Evolutionary conservation across 1,140 invertebrate species (phyloP).

Genomic region (Apis florea): DNA sequence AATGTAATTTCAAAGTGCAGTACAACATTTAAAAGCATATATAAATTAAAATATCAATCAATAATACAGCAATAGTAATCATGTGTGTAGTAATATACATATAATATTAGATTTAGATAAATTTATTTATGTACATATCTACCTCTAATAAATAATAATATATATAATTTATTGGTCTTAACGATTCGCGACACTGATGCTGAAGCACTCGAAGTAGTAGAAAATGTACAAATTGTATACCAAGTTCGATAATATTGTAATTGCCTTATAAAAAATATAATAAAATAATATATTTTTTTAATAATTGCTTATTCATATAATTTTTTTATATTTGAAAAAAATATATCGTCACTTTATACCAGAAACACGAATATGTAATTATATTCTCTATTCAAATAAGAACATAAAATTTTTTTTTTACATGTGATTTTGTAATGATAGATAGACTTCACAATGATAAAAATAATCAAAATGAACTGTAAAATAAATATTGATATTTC

Average conservation of each 20-base stretch:
- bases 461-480: too few species aligned
- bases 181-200: slow-evolving; percentile 34
- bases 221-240: slow-evolving; percentile 51
- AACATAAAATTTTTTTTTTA: too few species aligned
- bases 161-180: slow-evolving; percentile 19
- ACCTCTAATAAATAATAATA: slow-evolving; percentile 26
- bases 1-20: slow-evolving; percentile 3
- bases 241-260: slow-evolving; percentile 52
- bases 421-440: too few species aligned
- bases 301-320: not conserved
- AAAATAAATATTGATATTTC: too few species aligned
- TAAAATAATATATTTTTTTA: slow-evolving; percentile 59
- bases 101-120: slow-evolving; percentile 9
- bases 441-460: too few species aligned
- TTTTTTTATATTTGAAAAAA: not conserved
- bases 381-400: too few species aligned
- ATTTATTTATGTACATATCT: slow-evolving; percentile 20
- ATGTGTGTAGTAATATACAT: not conserved
- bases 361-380: too few species aligned
- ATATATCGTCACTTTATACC: not conserved
- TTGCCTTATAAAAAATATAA: slow-evolving; percentile 51
- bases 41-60: slow-evolving; percentile 21
- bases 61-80: not conserved
- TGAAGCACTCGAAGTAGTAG: slow-evolving; percentile 25
- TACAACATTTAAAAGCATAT: slow-evolving; percentile 10